Evolutionary conservation across 1,140 invertebrate species (phyloP).

Genomic region (Caenorhabditis latens): DNA sequence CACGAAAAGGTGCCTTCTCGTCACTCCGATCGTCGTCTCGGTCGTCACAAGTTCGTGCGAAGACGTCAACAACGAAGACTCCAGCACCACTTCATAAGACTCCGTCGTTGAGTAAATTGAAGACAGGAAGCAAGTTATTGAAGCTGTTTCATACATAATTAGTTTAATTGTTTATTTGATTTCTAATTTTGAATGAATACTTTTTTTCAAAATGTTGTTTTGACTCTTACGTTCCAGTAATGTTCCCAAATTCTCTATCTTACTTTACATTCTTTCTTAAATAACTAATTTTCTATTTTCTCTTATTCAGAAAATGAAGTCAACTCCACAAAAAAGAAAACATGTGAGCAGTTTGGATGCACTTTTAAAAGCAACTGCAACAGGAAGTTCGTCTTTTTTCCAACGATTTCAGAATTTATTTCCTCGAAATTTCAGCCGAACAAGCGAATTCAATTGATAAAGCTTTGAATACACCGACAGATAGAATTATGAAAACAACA

Average conservation of each 20-base stretch:
- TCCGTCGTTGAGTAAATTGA: constrained; percentile 62
- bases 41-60: constrained; percentile 58
- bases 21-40: constrained; percentile 60
- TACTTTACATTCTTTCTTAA: background rate
- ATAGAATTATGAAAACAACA: constrained; percentile 40
- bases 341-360: constrained; percentile 44
- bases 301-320: constrained; percentile 4
- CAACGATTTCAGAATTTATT: too few relatives aligned
- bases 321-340: background rate
- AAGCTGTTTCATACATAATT: constrained; percentile 65
- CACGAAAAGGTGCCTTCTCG: constrained; percentile 62
- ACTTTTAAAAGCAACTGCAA: constrained; percentile 27
- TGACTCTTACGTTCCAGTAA: too few relatives aligned
- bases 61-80: constrained; percentile 59
- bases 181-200: too few relatives aligned
- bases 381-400: background rate
- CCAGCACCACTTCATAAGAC: constrained; percentile 61
- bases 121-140: constrained; percentile 63
- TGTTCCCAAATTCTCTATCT: too few relatives aligned
- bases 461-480: constrained; percentile 40
- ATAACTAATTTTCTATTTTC: background rate
- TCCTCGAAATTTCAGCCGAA: background rate
- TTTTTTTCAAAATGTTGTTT: too few relatives aligned
- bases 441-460: constrained; percentile 13
- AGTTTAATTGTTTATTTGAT: too few relatives aligned